Conservation (phyloP, 2,113 vertebrate species). For the Nesospiza acunhae region DNA sequence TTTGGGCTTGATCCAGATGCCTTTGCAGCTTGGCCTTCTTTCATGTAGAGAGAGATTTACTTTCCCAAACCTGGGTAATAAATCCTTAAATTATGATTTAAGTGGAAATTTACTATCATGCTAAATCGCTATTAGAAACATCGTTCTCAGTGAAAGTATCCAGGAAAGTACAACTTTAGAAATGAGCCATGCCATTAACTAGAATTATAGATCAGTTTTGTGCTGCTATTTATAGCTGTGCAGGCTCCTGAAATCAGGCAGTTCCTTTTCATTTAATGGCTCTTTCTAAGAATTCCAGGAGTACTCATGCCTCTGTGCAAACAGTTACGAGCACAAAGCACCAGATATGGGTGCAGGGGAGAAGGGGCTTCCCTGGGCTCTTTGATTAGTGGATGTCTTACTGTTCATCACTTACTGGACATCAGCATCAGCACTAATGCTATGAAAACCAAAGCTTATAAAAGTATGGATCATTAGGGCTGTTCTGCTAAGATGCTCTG, state of each 20-base stretch:
- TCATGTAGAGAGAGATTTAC: constrained; percentile 33
- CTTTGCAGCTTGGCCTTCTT: constrained; percentile 22
- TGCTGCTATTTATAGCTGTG: constrained; percentile 1
- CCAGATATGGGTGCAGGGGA: background rate
- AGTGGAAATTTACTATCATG: constrained; percentile 34
- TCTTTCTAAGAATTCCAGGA: constrained; percentile 5
- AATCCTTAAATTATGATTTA: constrained; percentile 50
- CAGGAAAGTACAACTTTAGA: constrained; percentile 31
- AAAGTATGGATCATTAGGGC: background rate
- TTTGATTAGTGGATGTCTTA: background rate
- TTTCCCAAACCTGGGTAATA: background rate
- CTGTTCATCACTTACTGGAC: background rate
- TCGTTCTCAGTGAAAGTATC: constrained; percentile 20
- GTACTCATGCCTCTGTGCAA: background rate
- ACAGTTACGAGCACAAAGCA: background rate
- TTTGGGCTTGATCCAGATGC: constrained; percentile 26
- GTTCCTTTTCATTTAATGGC: background rate
- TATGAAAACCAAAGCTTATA: background rate
- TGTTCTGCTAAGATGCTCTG: background rate
- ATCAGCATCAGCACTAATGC: background rate
- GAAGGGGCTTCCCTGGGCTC: background rate
- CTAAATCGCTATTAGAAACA: constrained; percentile 31
- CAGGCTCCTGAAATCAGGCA: constrained; percentile 7
- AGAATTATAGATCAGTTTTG: constrained; percentile 45
- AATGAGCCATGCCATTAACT: constrained; percentile 40